Percentiles rank a stretch among this genome's conserved stretches.
These are phyloP conservation scores for Cantharis rustica DNA, from an alignment of 2,888 invertebrate species.

Conservation along the genomic window DNA sequence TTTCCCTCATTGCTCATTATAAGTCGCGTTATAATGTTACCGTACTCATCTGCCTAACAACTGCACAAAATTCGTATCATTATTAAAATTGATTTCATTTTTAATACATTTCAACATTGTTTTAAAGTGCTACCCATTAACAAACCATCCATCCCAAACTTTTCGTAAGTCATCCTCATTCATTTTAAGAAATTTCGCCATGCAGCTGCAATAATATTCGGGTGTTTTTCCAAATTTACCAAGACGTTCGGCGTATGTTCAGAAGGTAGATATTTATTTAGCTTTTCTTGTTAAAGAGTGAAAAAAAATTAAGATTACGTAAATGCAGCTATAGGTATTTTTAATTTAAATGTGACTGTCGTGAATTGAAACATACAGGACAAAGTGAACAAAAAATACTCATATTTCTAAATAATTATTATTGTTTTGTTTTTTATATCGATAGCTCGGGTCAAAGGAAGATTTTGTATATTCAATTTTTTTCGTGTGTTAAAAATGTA, in stretches of 20 bases:
- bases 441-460: background rate
- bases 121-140: conserved; percentile 35
- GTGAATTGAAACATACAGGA: background rate
- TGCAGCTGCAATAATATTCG: background rate
- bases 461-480: too few relatives aligned
- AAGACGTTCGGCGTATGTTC: background rate
- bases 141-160: background rate
- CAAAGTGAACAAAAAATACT: background rate
- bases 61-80: conserved; percentile 51
- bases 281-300: background rate
- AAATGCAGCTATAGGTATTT: too few relatives aligned
- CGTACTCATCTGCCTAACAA: conserved; percentile 55
- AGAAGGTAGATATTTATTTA: background rate
- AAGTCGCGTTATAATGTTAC: conserved; percentile 51
- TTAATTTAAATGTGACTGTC: too few relatives aligned
- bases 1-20: conserved; percentile 54
- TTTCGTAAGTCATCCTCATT: background rate
- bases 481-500: background rate
- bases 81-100: conserved; percentile 51
- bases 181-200: background rate
- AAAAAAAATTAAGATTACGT: background rate
- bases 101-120: conserved; percentile 46
- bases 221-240: background rate
- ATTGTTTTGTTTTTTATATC: too few relatives aligned
- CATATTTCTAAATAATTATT: too few relatives aligned